Percentiles rank a stretch among this genome's conserved stretches.
Conservation (phyloP, 2,888 invertebrate genomes). For the Drosophila mettleri region DNA sequence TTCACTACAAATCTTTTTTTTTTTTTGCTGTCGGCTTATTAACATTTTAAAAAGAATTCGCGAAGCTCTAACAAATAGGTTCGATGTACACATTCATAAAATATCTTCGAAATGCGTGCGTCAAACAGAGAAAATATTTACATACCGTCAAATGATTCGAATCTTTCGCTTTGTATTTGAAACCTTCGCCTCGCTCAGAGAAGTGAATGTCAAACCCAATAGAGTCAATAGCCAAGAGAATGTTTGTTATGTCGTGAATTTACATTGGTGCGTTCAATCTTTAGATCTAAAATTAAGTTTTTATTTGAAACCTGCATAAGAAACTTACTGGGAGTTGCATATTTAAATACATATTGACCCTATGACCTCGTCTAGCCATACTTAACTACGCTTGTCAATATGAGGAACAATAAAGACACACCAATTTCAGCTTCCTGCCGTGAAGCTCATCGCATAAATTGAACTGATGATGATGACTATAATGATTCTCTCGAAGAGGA, state of each 20-base stretch:
- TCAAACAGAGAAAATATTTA: constrained; percentile 58
- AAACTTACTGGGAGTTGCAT: neutral
- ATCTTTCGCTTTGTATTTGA: constrained; percentile 35
- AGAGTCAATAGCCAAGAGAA: neutral
- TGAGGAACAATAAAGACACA: constrained; percentile 26
- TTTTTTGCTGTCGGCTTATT: constrained; percentile 14
- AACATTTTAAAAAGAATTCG: constrained; percentile 42
- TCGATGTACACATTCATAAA: neutral
- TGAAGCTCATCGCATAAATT: constrained; percentile 56
- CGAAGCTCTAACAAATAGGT: constrained; percentile 35
- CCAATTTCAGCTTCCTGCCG: constrained; percentile 68
- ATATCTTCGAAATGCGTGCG: constrained; percentile 11
- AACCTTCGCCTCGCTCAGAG: constrained; percentile 11
- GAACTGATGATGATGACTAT: constrained; percentile 21
- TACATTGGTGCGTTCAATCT: no score
- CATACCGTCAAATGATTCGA: constrained; percentile 46
- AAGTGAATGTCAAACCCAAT: constrained; percentile 7
- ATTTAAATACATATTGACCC: constrained; percentile 16
- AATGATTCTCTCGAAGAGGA: neutral
- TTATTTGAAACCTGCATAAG: neutral
- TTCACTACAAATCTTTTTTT: constrained; percentile 16
- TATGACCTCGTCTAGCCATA: constrained; percentile 22
- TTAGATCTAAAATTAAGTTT: no score
- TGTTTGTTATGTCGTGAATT: neutral
- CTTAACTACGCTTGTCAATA: constrained; percentile 23